A percentile compares a stretch with the other conserved stretches of the same genome.
Evolutionary conservation across 2,797 vertebrate genomes (phyloP).

Genomic region (Macropus fuliginosus): DNA sequence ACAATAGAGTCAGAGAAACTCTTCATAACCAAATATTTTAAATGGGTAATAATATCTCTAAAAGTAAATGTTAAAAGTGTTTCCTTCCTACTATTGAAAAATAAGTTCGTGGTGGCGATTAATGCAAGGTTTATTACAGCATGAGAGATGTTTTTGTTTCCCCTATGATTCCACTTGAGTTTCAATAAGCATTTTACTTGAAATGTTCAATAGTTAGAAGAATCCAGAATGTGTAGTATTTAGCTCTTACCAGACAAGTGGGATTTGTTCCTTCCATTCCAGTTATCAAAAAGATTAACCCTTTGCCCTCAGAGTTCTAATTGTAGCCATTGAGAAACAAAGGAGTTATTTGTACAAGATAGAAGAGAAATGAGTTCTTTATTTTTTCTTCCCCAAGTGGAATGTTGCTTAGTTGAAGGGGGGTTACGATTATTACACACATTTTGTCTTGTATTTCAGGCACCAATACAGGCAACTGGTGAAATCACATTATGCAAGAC

Average conservation of each 20-base stretch:
- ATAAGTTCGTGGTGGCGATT: constrained; percentile 64
- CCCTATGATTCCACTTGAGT: constrained; percentile 77
- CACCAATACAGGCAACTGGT: constrained; percentile 90
- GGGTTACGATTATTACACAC: constrained; percentile 75
- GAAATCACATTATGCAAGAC: constrained; percentile 92
- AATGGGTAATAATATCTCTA: background rate
- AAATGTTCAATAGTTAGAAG: constrained; percentile 88
- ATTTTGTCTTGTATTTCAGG: constrained; percentile 87
- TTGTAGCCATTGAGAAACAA: constrained; percentile 91
- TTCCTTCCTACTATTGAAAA: constrained; percentile 55
- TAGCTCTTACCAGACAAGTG: constrained; percentile 90
- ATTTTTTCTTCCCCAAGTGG: constrained; percentile 71
- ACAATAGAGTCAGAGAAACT: constrained; percentile 7
- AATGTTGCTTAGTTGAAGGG: constrained; percentile 81
- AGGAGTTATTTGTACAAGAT: constrained; percentile 89
- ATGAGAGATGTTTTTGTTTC: constrained; percentile 76
- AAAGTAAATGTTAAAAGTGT: constrained; percentile 4
- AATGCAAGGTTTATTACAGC: constrained; percentile 74
- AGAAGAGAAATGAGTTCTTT: constrained; percentile 69
- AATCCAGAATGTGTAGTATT: constrained; percentile 88
- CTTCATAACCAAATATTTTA: background rate
- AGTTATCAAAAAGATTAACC: constrained; percentile 97
- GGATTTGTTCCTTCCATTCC: constrained; percentile 91
- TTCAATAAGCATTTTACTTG: constrained; percentile 87
- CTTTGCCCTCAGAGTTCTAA: constrained; percentile 92